phyloP scores from a whole-genome alignment of 2,888 invertebrate species.

The Acleris literana region DNA sequence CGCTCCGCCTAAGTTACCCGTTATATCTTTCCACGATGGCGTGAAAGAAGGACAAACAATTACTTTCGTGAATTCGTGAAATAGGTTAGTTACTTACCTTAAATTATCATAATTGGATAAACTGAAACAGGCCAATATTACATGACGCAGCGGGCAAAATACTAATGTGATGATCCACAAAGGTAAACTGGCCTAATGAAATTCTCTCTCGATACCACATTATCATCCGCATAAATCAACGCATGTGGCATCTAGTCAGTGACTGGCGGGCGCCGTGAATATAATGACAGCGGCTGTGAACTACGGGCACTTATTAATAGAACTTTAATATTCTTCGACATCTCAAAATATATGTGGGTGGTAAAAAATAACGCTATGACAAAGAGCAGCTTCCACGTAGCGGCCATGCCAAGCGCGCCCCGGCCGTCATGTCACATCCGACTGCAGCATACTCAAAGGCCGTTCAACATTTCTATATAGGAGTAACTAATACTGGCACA shows the following conservation, averaged over 20 bases:
- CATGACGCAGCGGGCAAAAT: too few species aligned
- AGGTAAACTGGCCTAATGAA: too few species aligned
- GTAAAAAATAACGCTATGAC: constrained; percentile 52
- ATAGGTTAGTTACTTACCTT: too few species aligned
- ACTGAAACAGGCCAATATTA: too few species aligned
- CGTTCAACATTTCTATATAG: not conserved
- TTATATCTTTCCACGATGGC: too few species aligned
- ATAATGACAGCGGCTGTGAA: constrained; percentile 1
- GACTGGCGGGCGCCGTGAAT: constrained; percentile 14
- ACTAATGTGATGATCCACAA: too few species aligned
- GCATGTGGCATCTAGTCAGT: constrained; percentile 13
- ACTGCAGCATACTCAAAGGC: constrained; percentile 3
- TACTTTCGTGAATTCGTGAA: too few species aligned
- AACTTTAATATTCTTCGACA: constrained; percentile 44
- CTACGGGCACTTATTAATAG: constrained; percentile 33
- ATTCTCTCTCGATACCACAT: not conserved
- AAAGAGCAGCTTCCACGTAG: constrained; percentile 55
- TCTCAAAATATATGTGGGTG: constrained; percentile 47
- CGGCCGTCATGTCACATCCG: not conserved
- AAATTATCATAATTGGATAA: too few species aligned
- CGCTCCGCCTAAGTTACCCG: too few species aligned
- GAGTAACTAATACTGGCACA: not conserved
- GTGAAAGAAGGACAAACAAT: too few species aligned
- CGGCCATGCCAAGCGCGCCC: constrained; percentile 47
- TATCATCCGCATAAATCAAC: constrained; percentile 16